Evolutionary conservation across 1,140 invertebrate species (phyloP).

Genomic region (Drosophila truncata): DNA sequence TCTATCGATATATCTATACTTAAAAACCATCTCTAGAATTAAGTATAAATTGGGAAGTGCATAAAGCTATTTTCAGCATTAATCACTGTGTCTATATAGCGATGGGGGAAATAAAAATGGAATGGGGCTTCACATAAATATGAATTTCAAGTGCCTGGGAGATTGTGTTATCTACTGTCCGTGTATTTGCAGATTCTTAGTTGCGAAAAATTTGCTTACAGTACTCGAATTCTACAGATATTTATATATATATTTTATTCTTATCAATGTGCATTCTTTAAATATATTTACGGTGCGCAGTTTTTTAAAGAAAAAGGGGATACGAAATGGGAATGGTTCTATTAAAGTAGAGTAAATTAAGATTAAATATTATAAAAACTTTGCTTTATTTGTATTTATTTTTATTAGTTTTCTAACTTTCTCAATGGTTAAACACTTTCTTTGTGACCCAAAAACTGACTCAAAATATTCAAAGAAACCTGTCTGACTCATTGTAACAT

Average conservation of each 20-base stretch:
- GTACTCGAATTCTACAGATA: conserved; percentile 5
- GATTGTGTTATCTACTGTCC: conserved; percentile 23
- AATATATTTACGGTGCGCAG: conserved; percentile 8
- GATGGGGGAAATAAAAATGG: background rate
- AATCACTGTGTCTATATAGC: conserved; percentile 24
- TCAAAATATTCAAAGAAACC: background rate
- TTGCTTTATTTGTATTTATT: background rate
- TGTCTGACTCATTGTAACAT: conserved; percentile 8
- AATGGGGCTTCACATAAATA: conserved; percentile 5
- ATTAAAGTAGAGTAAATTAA: too few species aligned
- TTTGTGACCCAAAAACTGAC: background rate
- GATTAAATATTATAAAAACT: background rate
- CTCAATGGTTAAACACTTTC: background rate
- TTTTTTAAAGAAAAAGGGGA: background rate
- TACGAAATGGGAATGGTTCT: background rate
- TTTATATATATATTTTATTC: conserved; percentile 14
- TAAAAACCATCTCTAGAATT: background rate
- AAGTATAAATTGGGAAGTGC: conserved; percentile 9
- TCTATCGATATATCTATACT: background rate
- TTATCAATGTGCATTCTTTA: conserved; percentile 20
- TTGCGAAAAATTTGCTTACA: conserved; percentile 22
- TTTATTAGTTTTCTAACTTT: background rate
- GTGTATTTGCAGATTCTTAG: conserved; percentile 25
- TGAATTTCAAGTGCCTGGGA: conserved; percentile 1
- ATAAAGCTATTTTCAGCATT: conserved; percentile 21